phyloP scores from a whole-genome alignment of 1,140 invertebrate species.

The Pogonus chalceus region DNA sequence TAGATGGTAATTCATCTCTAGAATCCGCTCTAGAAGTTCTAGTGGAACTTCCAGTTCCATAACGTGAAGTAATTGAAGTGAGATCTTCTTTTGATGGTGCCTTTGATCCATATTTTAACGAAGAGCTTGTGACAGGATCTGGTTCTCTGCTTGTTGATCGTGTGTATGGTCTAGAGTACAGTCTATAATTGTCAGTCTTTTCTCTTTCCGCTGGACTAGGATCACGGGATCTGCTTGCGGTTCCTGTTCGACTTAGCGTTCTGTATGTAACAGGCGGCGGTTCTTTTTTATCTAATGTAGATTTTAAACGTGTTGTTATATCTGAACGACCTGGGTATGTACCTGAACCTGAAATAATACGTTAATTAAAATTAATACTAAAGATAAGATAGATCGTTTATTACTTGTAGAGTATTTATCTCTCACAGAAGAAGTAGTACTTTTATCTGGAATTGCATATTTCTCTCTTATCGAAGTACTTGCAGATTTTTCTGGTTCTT shows the following conservation, averaged over 20 bases:
- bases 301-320: slow-evolving; percentile 11
- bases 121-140: slow-evolving; percentile 19
- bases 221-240: slow-evolving; percentile 32
- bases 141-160: slow-evolving; percentile 29
- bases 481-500: background rate
- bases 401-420: background rate
- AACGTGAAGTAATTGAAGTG: background rate
- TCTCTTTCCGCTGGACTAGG: slow-evolving; percentile 18
- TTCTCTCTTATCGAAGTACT: background rate
- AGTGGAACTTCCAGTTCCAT: background rate
- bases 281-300: slow-evolving; percentile 13
- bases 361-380: background rate
- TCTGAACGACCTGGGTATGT: slow-evolving; percentile 4
- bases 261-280: slow-evolving; percentile 29
- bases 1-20: slow-evolving; percentile 13
- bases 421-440: background rate
- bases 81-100: background rate
- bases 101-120: background rate
- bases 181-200: slow-evolving; percentile 23
- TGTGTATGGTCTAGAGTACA: slow-evolving; percentile 25
- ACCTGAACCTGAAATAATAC: slow-evolving; percentile 9
- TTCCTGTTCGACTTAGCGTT: slow-evolving; percentile 18
- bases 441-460: background rate
- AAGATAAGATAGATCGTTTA: background rate
- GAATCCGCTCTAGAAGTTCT: slow-evolving; percentile 8